phyloP scores from a whole-genome alignment of 2,888 invertebrate species.

The Rugalucina vietnamica region DNA sequence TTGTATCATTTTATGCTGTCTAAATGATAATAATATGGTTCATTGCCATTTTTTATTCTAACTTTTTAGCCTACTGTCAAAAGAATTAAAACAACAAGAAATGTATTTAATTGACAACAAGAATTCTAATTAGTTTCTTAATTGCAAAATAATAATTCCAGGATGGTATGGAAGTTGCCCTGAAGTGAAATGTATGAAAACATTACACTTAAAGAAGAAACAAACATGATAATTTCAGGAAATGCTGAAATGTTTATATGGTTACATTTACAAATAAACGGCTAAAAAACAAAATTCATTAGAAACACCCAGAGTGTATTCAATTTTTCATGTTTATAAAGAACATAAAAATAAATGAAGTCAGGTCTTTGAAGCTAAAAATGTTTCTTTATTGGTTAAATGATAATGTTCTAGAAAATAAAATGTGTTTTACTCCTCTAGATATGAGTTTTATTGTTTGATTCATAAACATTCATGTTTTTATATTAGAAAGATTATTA shows the following conservation, averaged over 20 bases:
- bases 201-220: not conserved
- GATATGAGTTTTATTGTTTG: conserved; percentile 12
- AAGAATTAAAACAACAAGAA: not conserved
- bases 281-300: not conserved
- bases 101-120: conserved; percentile 1
- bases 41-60: not conserved
- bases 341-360: conserved; percentile 5
- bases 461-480: not conserved
- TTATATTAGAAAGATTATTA: too few relatives aligned
- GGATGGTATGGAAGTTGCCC: not conserved
- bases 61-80: not conserved
- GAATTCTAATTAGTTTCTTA: not conserved
- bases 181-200: not conserved
- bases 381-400: not conserved
- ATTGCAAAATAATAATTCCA: not conserved
- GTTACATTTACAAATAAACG: too few relatives aligned
- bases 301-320: not conserved
- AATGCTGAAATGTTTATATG: too few relatives aligned
- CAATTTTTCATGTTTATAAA: not conserved
- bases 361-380: not conserved
- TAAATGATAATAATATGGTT: not conserved
- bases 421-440: not conserved
- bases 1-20: too few relatives aligned
- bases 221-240: not conserved
- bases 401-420: not conserved